phyloP scores from a whole-genome alignment of 2,888 invertebrate genomes.

The Drosophila limbata region DNA sequence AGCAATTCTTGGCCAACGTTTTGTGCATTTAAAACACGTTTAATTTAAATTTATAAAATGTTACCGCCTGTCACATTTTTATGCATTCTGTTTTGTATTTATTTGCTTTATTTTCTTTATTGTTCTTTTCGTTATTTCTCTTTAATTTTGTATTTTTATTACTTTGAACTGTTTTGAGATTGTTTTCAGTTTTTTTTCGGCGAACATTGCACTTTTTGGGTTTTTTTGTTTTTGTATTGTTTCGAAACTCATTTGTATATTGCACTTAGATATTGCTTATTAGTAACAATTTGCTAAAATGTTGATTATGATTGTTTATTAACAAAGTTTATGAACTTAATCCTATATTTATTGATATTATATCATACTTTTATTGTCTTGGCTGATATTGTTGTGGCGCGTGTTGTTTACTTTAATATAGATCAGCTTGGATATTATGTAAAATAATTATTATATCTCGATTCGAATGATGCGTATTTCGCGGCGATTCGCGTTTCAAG shows the following conservation, averaged over 20 bases:
- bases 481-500: slow-evolving; percentile 6
- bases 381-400: slow-evolving; percentile 2
- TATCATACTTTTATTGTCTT: slow-evolving; percentile 4
- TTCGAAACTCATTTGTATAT: slow-evolving; percentile 30
- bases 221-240: not conserved
- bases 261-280: slow-evolving; percentile 28
- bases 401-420: slow-evolving; percentile 5
- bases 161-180: slow-evolving; percentile 68
- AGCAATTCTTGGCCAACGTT: slow-evolving; percentile 6
- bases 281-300: slow-evolving; percentile 42
- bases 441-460: slow-evolving; percentile 14
- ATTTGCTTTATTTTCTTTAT: slow-evolving; percentile 12
- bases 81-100: slow-evolving; percentile 52
- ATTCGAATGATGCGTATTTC: slow-evolving; percentile 20
- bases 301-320: slow-evolving; percentile 26
- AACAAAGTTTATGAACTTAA: slow-evolving; percentile 27
- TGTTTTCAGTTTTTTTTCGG: slow-evolving; percentile 42
- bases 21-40: slow-evolving; percentile 79
- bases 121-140: not conserved
- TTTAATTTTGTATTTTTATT: slow-evolving; percentile 33
- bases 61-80: slow-evolving; percentile 68
- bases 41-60: slow-evolving; percentile 75
- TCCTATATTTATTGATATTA: slow-evolving; percentile 5
- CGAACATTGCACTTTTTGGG: slow-evolving; percentile 59
- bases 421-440: not conserved